Conservation (phyloP, 2,888 invertebrate genomes). For the Lasius platythorax region DNA sequence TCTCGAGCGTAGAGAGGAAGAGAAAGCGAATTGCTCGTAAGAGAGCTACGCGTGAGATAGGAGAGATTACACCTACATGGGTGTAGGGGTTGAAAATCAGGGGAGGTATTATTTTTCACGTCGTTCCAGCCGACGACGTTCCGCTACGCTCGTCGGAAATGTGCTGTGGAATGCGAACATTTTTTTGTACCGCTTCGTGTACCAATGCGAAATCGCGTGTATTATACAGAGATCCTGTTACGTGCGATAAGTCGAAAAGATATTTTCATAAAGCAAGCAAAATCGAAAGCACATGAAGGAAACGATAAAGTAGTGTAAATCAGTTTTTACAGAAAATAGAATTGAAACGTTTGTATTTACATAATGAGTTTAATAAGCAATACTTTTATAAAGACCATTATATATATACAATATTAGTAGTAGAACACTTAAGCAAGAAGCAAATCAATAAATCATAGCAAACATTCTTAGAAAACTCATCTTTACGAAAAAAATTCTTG, state of each 20-base stretch:
- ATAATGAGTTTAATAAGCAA: background rate
- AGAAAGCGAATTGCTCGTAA: slow-evolving; percentile 48
- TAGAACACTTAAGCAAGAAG: background rate
- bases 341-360: background rate
- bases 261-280: background rate
- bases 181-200: background rate
- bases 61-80: background rate
- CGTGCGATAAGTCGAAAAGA: background rate
- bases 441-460: background rate
- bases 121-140: slow-evolving; percentile 7
- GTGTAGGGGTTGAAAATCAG: background rate
- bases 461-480: background rate
- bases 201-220: background rate
- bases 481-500: background rate
- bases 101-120: slow-evolving; percentile 21
- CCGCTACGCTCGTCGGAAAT: slow-evolving; percentile 27
- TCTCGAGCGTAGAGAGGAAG: slow-evolving; percentile 55
- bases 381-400: background rate
- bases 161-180: slow-evolving; percentile 17
- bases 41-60: background rate
- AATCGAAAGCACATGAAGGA: background rate
- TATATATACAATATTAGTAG: background rate
- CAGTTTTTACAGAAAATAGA: background rate
- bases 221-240: background rate
- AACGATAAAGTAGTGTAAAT: background rate